Evolutionary conservation across 2,797 vertebrate genomes (phyloP).

Genomic region (Cyclura pinguis): DNA sequence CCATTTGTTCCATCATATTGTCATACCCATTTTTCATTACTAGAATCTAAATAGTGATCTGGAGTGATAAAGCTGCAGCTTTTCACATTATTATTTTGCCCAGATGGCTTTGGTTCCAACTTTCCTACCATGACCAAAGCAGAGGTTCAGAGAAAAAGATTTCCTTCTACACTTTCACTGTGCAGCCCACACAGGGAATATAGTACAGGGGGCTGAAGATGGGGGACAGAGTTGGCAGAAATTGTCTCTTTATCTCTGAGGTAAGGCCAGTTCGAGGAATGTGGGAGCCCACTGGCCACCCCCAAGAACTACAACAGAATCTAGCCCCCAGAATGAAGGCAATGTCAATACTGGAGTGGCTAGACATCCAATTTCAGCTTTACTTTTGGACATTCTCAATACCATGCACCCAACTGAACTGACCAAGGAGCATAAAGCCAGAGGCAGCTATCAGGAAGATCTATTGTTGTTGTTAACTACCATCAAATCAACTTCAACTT

Average conservation of each 20-base stretch:
- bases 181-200: neutral
- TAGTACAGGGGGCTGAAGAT: neutral
- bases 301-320: too few species aligned
- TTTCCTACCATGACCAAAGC: neutral
- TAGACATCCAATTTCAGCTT: too few species aligned
- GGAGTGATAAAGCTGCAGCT: neutral
- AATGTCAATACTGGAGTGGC: too few species aligned
- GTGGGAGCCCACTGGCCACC: too few species aligned
- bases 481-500: too few species aligned
- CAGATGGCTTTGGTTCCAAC: neutral
- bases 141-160: neutral
- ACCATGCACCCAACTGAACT: too few species aligned
- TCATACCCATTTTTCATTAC: slow-evolving; percentile 5
- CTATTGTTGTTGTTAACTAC: too few species aligned
- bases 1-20: neutral
- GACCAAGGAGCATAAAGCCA: too few species aligned
- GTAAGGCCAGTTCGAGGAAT: neutral
- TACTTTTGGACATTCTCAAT: too few species aligned
- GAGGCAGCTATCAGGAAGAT: too few species aligned
- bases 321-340: too few species aligned
- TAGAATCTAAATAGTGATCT: neutral
- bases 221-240: neutral
- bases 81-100: neutral
- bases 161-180: neutral
- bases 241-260: neutral